Evolutionary conservation across 2,113 vertebrate genomes (phyloP).

Genomic region (Equus przewalskii): DNA sequence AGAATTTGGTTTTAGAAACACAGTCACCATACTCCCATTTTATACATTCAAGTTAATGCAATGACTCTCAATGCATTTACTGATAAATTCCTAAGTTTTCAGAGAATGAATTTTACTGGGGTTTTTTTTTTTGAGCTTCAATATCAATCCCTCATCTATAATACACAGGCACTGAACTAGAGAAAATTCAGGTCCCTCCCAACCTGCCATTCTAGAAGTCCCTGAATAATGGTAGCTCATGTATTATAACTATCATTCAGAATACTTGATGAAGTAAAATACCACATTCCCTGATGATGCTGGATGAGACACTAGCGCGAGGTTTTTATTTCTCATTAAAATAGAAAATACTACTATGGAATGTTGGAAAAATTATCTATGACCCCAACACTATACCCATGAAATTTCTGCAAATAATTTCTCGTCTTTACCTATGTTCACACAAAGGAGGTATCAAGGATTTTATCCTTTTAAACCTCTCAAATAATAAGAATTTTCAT

Average conservation of each 20-base stretch:
- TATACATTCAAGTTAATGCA: neutral
- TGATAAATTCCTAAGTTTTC: neutral
- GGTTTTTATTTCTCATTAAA: neutral
- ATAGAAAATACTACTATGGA: neutral
- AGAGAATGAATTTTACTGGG: neutral
- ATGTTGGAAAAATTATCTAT: neutral
- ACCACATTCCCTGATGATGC: neutral
- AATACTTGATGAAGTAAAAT: neutral
- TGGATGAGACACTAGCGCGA: neutral
- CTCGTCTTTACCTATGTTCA: conserved; percentile 9
- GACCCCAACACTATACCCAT: neutral
- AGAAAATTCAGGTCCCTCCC: neutral
- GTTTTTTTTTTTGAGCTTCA: neutral
- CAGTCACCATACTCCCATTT: neutral
- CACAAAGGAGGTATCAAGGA: neutral
- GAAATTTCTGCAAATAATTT: neutral
- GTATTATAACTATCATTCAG: neutral
- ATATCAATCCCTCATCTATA: neutral
- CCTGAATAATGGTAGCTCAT: neutral
- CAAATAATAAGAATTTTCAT: neutral
- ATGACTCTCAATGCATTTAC: neutral
- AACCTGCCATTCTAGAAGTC: neutral
- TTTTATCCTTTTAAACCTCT: neutral
- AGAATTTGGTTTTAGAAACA: neutral
- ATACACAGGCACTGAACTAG: neutral